These are phyloP conservation scores for Amniataba percoides DNA, from an alignment of 2,797 vertebrate genomes.

Conservation along the genomic window DNA sequence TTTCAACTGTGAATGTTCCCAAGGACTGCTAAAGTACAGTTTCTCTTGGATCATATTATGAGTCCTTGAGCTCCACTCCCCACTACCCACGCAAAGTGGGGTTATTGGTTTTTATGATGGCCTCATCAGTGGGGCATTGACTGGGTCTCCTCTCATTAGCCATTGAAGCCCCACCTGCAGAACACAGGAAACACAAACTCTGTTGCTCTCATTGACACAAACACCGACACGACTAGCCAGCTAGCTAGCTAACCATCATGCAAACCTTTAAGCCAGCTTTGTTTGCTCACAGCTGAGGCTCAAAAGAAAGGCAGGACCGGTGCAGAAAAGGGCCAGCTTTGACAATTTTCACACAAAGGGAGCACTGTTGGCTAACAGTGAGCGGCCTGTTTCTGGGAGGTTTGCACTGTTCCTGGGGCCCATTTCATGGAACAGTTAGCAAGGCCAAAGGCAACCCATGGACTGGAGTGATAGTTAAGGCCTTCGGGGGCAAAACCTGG, in stretches of 20 bases:
- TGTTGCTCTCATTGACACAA: conserved; percentile 75
- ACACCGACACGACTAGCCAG: conserved; percentile 73
- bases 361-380: conserved; percentile 92
- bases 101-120: conserved; percentile 46
- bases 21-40: not conserved
- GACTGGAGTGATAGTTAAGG: conserved; percentile 87
- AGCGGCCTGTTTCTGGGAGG: conserved; percentile 87
- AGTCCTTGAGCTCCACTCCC: conserved; percentile 36
- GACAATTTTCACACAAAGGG: conserved; percentile 87
- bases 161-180: conserved; percentile 77
- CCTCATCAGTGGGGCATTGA: conserved; percentile 60
- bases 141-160: conserved; percentile 61
- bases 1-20: conserved; percentile 34
- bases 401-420: conserved; percentile 87
- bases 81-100: conserved; percentile 9
- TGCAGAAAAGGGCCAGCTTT: conserved; percentile 85
- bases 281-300: conserved; percentile 84
- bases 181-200: conserved; percentile 71
- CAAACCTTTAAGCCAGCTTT: conserved; percentile 84
- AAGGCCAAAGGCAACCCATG: conserved; percentile 88
- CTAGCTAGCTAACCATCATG: conserved; percentile 79
- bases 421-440: conserved; percentile 92
- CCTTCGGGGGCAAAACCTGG: conserved; percentile 80
- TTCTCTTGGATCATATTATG: conserved; percentile 41
- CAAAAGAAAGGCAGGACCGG: conserved; percentile 82